Base-by-base conservation (phyloP, 2,797 vertebrate species). In the Lycodopsis pacificus region DNA sequence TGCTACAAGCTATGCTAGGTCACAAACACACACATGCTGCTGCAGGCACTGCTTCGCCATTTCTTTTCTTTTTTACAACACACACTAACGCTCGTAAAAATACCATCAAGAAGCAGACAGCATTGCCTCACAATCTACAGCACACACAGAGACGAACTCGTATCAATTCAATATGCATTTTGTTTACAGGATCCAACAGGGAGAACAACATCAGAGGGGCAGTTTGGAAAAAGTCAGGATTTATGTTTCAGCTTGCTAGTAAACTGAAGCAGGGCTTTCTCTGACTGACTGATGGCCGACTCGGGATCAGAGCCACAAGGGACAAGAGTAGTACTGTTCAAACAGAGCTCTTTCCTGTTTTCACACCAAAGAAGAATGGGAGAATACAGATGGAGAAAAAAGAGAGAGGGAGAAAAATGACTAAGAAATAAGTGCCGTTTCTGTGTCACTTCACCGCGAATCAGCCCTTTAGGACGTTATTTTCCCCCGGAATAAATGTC, bases 301-400 rank as follows among this genome's bases (percentile, higher is more conserved):
- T 70, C 2, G 48, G 86, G 80, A 85, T 82, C 82, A 78, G 73
- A 90, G 89, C 77, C 92, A 91, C 90, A 73, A 73, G 87, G 86
- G 91, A 94, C 89, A 92, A 91, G 83, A 91, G 88, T 86, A 85
- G 84, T 88, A 88, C 89, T 92, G 89, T 92, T 91, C 79, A 91
- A 89, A 90, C 82, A 85, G 53, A 86, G 86, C 81, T 72, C 80
- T 76, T 91, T 91, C 88, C 90, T 92, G 89, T 91, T 89, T 91
- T 90, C 85, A 92, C 88, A 87, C 86, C 73, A 71, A 75, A 84
- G 76, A 89, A 82, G 76, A 84, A 87, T 71, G 64, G 56, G 40
- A 84, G 73, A 88, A 80, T 56, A 79, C 56, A 86, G 53, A 81
- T 49, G 38, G 61, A 73, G 46, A 20, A 30, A 30, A 32, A 7